These are phyloP conservation scores for Caenorhabditis doughertyi DNA, from an alignment of 2,888 invertebrate species.

Conservation along the genomic window DNA sequence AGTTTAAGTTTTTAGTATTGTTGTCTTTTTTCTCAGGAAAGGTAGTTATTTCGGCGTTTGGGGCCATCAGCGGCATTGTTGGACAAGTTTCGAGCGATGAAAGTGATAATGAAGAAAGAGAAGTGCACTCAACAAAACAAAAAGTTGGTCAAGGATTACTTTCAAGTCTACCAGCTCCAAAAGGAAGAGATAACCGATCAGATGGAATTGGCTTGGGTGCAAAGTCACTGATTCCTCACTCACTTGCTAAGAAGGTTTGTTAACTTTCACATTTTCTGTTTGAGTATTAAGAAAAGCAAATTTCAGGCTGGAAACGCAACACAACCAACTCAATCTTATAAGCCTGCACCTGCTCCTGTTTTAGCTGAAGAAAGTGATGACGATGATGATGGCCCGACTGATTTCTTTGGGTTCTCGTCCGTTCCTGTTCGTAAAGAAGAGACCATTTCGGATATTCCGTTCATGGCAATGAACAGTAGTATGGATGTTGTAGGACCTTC, in stretches of 20 bases:
- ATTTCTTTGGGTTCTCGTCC: conserved; percentile 72
- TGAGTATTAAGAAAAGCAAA: not conserved
- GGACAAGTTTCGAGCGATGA: conserved; percentile 46
- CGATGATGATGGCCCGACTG: conserved; percentile 56
- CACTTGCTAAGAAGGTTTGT: conserved; percentile 35
- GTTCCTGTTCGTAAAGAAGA: conserved; percentile 4
- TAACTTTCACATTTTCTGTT: too few species aligned
- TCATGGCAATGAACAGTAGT: conserved; percentile 56
- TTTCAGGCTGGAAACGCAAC: conserved; percentile 4
- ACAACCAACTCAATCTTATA: not conserved
- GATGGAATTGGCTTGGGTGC: conserved; percentile 12
- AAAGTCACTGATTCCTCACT: conserved; percentile 35
- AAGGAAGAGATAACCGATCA: conserved; percentile 53
- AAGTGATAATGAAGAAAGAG: conserved; percentile 44
- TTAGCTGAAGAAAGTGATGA: conserved; percentile 53
- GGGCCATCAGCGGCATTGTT: conserved; percentile 46
- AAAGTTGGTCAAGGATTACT: conserved; percentile 38
- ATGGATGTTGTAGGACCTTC: conserved; percentile 71
- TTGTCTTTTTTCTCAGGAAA: conserved; percentile 33
- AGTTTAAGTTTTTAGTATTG: not conserved
- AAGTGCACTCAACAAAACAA: not conserved
- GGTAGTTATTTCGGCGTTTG: conserved; percentile 65
- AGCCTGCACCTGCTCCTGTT: conserved; percentile 25
- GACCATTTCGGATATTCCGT: conserved; percentile 43
- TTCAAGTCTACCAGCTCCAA: conserved; percentile 49